Evolutionary conservation across 2,113 vertebrate genomes (phyloP).

Genomic region (Alosa alosa): DNA sequence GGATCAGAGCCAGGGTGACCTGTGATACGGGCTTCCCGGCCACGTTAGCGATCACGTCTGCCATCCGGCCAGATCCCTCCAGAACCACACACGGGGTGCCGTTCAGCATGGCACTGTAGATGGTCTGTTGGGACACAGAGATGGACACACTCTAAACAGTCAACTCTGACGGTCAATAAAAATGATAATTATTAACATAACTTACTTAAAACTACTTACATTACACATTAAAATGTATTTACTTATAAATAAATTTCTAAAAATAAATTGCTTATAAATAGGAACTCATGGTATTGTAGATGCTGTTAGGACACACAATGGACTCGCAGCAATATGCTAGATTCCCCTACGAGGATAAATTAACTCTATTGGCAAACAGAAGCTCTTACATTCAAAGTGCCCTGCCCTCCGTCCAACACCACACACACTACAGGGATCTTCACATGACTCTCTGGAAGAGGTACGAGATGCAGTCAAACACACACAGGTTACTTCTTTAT

Average conservation of each 20-base stretch:
- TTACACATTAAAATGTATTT: too few species aligned
- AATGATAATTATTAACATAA: neutral
- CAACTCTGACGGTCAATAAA: neutral
- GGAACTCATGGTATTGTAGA: too few species aligned
- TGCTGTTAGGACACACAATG: too few species aligned
- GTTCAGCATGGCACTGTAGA: slow-evolving; percentile 84
- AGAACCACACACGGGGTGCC: slow-evolving; percentile 88
- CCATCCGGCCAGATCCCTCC: slow-evolving; percentile 90
- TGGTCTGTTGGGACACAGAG: slow-evolving; percentile 73
- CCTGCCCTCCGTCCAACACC: slow-evolving; percentile 91
- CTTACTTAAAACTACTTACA: too few species aligned
- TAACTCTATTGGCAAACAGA: neutral
- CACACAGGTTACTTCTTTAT: neutral
- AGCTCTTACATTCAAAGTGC: slow-evolving; percentile 85
- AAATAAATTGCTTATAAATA: too few species aligned
- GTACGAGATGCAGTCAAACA: slow-evolving; percentile 27
- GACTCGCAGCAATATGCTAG: neutral
- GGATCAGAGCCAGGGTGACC: slow-evolving; percentile 78
- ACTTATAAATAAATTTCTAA: too few species aligned
- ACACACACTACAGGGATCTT: slow-evolving; percentile 91
- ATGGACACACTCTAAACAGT: neutral
- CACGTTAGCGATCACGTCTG: slow-evolving; percentile 87
- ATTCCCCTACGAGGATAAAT: neutral
- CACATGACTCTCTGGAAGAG: slow-evolving; percentile 65
- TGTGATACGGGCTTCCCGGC: slow-evolving; percentile 69